Percentiles rank a stretch among this genome's conserved stretches.
These are phyloP conservation scores for Copidosoma aretas DNA, from an alignment of 2,888 invertebrate species.

Conservation along the genomic window DNA sequence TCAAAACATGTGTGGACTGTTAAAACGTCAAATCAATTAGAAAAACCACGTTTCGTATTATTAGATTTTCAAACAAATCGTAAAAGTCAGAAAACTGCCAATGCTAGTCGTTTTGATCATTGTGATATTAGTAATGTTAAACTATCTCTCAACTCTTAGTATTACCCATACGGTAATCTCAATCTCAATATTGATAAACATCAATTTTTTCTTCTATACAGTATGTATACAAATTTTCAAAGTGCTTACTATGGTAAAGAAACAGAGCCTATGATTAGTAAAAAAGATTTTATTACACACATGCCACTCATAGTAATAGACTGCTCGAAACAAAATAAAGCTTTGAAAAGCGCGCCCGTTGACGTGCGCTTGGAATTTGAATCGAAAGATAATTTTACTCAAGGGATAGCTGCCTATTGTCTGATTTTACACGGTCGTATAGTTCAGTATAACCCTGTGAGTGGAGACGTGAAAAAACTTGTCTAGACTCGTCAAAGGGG, in stretches of 20 bases:
- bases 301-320: too few relatives aligned
- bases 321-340: slow-evolving; percentile 31
- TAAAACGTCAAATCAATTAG: slow-evolving; percentile 52
- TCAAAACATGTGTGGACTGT: slow-evolving; percentile 50
- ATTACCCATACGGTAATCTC: slow-evolving; percentile 48
- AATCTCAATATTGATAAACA: slow-evolving; percentile 25
- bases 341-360: slow-evolving; percentile 20
- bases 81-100: slow-evolving; percentile 47
- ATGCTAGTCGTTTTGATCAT: slow-evolving; percentile 45
- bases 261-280: too few relatives aligned
- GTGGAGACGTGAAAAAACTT: slow-evolving; percentile 13
- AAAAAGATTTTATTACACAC: too few relatives aligned
- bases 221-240: too few relatives aligned
- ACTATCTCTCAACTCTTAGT: too few relatives aligned
- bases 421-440: slow-evolving; percentile 14
- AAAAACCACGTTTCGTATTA: slow-evolving; percentile 58
- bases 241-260: too few relatives aligned
- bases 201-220: slow-evolving; percentile 24
- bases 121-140: slow-evolving; percentile 46
- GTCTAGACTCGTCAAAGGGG: too few relatives aligned
- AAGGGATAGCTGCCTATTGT: slow-evolving; percentile 18
- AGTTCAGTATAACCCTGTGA: slow-evolving; percentile 18
- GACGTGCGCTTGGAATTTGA: slow-evolving; percentile 26
- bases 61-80: slow-evolving; percentile 56
- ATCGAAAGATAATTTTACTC: too few relatives aligned